phyloP scores from a whole-genome alignment of 2,797 vertebrate species.

The Phoxinus dragarum region DNA sequence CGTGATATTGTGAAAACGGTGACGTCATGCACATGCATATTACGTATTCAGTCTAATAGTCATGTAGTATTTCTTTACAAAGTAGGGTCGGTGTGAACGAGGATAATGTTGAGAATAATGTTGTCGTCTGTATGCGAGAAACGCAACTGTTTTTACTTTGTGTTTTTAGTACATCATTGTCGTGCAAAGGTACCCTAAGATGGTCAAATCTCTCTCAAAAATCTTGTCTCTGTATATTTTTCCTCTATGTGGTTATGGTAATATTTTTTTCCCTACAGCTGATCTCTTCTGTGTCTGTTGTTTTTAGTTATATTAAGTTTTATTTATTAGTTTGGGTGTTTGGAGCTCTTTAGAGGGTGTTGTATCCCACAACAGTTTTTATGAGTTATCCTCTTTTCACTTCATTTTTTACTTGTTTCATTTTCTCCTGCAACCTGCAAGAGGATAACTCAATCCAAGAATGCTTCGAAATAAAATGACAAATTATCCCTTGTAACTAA shows the following conservation, averaged over 20 bases:
- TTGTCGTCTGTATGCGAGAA: no score
- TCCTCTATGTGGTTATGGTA: neutral
- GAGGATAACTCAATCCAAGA: neutral
- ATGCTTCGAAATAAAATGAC: neutral
- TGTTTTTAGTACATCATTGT: no score
- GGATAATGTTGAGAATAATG: no score
- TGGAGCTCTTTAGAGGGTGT: neutral
- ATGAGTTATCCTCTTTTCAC: constrained; percentile 13
- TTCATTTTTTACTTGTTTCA: neutral
- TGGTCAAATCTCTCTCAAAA: neutral
- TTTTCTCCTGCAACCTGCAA: no score
- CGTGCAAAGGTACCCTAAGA: neutral
- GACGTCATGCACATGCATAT: neutral
- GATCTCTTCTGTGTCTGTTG: neutral
- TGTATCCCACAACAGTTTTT: neutral
- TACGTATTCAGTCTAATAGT: neutral
- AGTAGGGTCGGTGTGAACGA: neutral
- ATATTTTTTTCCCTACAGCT: neutral
- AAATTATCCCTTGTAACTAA: neutral
- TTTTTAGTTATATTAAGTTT: neutral
- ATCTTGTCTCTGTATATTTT: neutral
- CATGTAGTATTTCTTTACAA: neutral
- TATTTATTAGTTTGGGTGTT: neutral
- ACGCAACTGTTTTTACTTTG: no score
- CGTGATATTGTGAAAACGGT: neutral